Evolutionary conservation across 2,888 invertebrate genomes (phyloP), one percentile per base, ranked within the genome.

Genomic region (Lasioglossum calceatum): DNA sequence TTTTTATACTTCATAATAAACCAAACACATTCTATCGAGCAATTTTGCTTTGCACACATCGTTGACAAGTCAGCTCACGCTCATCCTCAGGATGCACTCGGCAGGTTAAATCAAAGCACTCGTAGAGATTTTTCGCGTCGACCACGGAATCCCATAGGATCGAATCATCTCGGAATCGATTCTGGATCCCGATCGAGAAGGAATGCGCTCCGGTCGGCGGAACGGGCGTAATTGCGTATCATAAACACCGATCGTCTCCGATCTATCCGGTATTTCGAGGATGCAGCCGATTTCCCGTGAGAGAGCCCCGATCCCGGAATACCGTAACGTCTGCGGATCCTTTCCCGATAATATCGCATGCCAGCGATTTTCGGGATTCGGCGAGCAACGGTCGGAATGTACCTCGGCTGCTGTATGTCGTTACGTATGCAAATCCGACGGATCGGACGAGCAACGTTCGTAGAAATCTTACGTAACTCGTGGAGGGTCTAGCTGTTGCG

Each of bases 371-470:
- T 85, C 61, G 84, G 71, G 71, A 64, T 75, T 71, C 78, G 74
- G 71, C 47, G 54, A 81, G 50, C 76, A 39, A 75, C 84, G 85
- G 42, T 76, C 74, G 85, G 85, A 85, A 85, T 85, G 42, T 78
- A 78, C 44, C 50, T 83, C 32, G 61, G 75, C 42, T 16, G 84
- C 42, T 61, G 75, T 83, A 42, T 42, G 70, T 67, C 83, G 84
- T 83, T 83, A 85, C 75, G 78, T 85, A 85, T 85, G 85, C 85
- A 85, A 85, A 85, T 85, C 83, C 84, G 71, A 23, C 77, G 47
- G 67, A 27, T 39, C 39, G 54, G 70, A 54, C 50, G 36, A 70
- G 70, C 27, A n/a, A 32, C n/a, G 54, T 78, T 78, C 77, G 77
- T 54, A 12, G 77, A 71, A 78, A 70, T 50, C 54, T 78, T 78